A percentile compares a stretch with the other conserved stretches of the same genome.
These are phyloP conservation scores for Megatriorchis doriae DNA, from an alignment of 2,113 vertebrate species.

Conservation along the genomic window DNA sequence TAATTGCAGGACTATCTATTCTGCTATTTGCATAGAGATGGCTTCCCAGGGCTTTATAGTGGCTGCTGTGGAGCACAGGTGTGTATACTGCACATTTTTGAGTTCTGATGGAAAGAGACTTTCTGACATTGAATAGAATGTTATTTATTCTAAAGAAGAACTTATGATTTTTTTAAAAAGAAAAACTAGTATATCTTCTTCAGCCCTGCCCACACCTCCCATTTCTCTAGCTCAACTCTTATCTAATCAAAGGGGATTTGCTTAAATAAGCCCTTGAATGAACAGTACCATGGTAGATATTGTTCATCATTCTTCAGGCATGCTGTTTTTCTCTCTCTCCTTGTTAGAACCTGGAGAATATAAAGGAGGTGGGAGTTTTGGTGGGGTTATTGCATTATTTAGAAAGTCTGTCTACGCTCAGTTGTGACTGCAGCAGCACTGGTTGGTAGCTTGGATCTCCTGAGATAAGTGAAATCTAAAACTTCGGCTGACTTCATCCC, in stretches of 20 bases:
- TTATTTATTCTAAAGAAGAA: background rate
- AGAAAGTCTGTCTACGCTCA: background rate
- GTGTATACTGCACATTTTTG: background rate
- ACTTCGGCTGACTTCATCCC: background rate
- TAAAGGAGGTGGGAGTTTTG: background rate
- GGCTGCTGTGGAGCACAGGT: constrained; percentile 96
- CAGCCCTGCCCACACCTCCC: background rate
- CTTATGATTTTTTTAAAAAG: accelerated
- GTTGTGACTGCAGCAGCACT: background rate
- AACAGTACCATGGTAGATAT: background rate
- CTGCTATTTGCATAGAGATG: constrained; percentile 88
- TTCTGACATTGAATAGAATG: background rate
- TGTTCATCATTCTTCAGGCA: background rate
- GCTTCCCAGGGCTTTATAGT: constrained; percentile 94
- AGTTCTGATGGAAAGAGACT: background rate
- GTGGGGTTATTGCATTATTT: background rate
- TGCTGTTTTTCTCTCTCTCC: background rate
- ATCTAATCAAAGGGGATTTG: background rate
- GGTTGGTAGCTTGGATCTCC: background rate
- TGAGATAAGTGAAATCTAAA: background rate
- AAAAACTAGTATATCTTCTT: background rate
- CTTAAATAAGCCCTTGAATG: background rate
- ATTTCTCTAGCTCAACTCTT: background rate
- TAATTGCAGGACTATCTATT: constrained; percentile 88
- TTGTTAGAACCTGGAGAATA: background rate